Percentiles rank a stretch among this genome's conserved stretches.
Conservation (phyloP, 2,113 vertebrate genomes). For the Platichthys stellatus region DNA sequence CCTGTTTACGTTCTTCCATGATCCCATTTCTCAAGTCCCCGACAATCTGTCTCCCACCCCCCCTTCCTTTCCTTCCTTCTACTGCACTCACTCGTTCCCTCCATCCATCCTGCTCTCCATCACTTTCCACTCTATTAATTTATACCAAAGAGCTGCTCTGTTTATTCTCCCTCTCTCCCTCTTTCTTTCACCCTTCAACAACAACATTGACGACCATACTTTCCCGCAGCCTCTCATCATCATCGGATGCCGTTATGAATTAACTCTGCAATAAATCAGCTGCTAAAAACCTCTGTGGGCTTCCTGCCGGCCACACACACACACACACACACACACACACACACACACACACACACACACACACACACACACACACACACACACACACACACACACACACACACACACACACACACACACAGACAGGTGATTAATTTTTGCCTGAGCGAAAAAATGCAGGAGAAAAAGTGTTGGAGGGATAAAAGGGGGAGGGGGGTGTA, state of each 20-base stretch:
- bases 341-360: slow-evolving; percentile 34
- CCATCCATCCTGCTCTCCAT: slow-evolving; percentile 25
- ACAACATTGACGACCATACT: slow-evolving; percentile 66
- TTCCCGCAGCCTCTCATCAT: slow-evolving; percentile 80
- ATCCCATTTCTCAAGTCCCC: neutral
- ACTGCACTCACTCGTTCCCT: neutral
- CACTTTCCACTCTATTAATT: slow-evolving; percentile 52
- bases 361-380: slow-evolving; percentile 42
- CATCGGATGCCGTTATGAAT: slow-evolving; percentile 81
- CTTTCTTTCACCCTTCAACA: slow-evolving; percentile 53
- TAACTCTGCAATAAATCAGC: slow-evolving; percentile 83
- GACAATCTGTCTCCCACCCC: neutral
- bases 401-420: slow-evolving; percentile 20
- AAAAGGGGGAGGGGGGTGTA: neutral
- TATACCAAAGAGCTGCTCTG: slow-evolving; percentile 46
- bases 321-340: slow-evolving; percentile 31
- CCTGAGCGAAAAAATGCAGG: slow-evolving; percentile 29
- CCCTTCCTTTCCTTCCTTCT: neutral
- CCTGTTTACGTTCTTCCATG: no score
- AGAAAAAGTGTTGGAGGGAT: slow-evolving; percentile 58
- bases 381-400: slow-evolving; percentile 38
- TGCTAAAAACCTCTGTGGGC: slow-evolving; percentile 76
- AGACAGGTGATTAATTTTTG: slow-evolving; percentile 79
- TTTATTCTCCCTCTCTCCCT: slow-evolving; percentile 30
- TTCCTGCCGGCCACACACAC: slow-evolving; percentile 61